Evolutionary conservation across 2,797 vertebrate genomes (phyloP).

Genomic region (Octomys mimax): DNA sequence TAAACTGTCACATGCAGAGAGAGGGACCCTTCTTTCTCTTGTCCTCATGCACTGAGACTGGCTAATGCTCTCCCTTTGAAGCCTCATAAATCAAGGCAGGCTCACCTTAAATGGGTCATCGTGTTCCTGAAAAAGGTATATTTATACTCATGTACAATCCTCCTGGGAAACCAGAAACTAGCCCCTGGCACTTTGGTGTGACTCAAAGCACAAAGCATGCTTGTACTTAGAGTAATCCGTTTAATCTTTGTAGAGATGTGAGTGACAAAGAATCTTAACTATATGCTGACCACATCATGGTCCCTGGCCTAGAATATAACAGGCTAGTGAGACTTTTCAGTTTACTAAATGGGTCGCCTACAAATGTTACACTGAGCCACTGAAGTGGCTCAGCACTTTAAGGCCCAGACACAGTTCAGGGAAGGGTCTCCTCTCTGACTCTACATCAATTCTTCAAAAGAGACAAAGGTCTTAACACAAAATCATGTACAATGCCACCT

Average conservation of each 20-base stretch:
- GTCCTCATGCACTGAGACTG: background rate
- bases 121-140: background rate
- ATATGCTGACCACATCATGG: background rate
- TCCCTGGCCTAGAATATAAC: background rate
- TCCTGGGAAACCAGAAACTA: background rate
- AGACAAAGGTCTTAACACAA: background rate
- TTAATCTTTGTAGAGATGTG: background rate
- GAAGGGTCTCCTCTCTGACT: background rate
- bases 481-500: background rate
- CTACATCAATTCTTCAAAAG: background rate
- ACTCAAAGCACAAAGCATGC: background rate
- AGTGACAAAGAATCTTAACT: constrained; percentile 49
- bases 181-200: constrained; percentile 53
- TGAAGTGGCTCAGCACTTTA: background rate
- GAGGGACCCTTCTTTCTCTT: too few species aligned
- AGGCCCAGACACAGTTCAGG: background rate
- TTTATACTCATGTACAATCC: background rate
- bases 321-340: background rate
- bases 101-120: background rate
- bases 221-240: background rate
- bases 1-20: background rate
- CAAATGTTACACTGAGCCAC: accelerated
- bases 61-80: background rate
- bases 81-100: background rate
- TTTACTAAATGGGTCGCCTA: background rate